Base-by-base conservation (phyloP, 1,140 invertebrate species). In the Drosophila parvula region DNA sequence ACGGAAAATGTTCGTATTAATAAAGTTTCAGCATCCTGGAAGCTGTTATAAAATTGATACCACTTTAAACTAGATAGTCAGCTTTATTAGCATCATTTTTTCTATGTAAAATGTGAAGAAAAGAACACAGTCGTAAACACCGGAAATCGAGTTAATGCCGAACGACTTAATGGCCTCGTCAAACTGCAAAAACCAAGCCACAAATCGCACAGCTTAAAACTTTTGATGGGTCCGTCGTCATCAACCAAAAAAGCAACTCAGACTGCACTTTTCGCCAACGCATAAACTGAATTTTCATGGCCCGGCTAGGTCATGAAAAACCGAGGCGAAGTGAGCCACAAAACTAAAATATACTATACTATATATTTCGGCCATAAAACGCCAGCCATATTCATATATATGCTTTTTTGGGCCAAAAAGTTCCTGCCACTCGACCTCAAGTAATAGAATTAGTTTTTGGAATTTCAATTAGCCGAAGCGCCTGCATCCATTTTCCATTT, bases 391-490 rank as follows among this genome's bases (percentile, higher is more conserved):
- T 38, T 34, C 30, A 28, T 67, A 34, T 67, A 34, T 28, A 50
- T 50, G 44, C 30, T 30, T 14, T 32, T 41, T 38, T n/a, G n/a
- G n/a, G 61, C 11, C 45, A 58, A 50, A 63, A 60, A 22, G 12
- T 48, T 38, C 14, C 8, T 28, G 12, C 32, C 50, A 36, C 32
- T 36, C 18, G 40, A 34, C 51, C 51, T 38, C 51, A 55, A 55
- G 51, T 55, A 55, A 55, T 55, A 55, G 34, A 55, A 55, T 55
- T 38, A 38, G 51, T 55, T 55, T 38, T 38, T 38, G 51, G 58
- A 59, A 68, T 76, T 76, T 76, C 74, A 76, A 76, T 76, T 76
- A 76, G 62, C 53, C 67, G 18, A 28, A 32, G 5, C 48, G 48
- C 48, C 28, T 50, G 48, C 48, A 18, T 45, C 62, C 61, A 38